phyloP scores from a whole-genome alignment of 2,888 invertebrate genomes.

The Dasypolia templi region DNA sequence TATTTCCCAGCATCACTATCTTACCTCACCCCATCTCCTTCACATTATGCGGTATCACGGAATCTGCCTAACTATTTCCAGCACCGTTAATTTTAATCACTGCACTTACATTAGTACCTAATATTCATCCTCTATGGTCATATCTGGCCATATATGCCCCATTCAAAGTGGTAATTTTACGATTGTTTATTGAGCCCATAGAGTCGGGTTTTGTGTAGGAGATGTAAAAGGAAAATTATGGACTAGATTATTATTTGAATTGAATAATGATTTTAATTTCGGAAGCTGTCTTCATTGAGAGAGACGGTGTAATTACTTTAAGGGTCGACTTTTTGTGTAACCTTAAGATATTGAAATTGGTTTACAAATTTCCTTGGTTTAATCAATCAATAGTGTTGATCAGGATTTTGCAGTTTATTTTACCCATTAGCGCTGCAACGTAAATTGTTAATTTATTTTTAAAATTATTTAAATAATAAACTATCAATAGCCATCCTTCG shows the following conservation, averaged over 20 bases:
- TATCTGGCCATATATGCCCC: slow-evolving; percentile 15
- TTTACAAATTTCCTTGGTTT: background rate
- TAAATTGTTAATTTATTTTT: no score
- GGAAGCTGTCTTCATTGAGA: slow-evolving; percentile 1
- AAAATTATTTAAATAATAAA: no score
- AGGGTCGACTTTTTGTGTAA: slow-evolving; percentile 1
- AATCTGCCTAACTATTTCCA: slow-evolving; percentile 47
- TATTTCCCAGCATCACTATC: slow-evolving; percentile 22
- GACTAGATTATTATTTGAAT: slow-evolving; percentile 41
- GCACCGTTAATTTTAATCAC: slow-evolving; percentile 54
- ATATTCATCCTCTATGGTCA: slow-evolving; percentile 44
- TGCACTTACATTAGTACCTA: slow-evolving; percentile 58
- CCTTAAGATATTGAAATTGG: background rate
- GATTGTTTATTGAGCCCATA: slow-evolving; percentile 46
- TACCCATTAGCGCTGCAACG: no score
- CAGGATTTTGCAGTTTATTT: background rate
- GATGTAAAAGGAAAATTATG: slow-evolving; percentile 37
- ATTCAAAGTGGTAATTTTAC: slow-evolving; percentile 35
- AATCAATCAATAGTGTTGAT: background rate
- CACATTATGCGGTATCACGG: slow-evolving; percentile 56
- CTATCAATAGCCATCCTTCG: no score
- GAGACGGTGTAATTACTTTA: background rate
- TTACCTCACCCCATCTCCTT: slow-evolving; percentile 16
- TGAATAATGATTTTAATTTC: slow-evolving; percentile 35
- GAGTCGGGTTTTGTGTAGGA: slow-evolving; percentile 25